Percentiles rank a stretch among this genome's conserved stretches.
Evolutionary conservation across 2,888 invertebrate genomes (phyloP).

Genomic region (Drosophila monieri): DNA sequence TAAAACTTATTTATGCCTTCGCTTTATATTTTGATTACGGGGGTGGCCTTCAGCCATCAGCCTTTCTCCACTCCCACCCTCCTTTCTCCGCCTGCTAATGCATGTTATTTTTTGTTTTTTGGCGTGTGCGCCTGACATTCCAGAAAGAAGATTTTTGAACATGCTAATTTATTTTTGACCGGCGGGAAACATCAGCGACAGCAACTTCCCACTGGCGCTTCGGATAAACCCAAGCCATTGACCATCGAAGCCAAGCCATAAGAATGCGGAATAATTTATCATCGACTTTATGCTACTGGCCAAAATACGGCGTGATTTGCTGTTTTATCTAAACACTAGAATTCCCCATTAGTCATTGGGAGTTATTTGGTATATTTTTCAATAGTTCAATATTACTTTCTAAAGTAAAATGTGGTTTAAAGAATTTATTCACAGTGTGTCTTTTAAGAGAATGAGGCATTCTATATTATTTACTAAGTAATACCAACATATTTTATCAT

Average conservation of each 20-base stretch:
- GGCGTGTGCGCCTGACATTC: conserved; percentile 36
- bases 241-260: conserved; percentile 8
- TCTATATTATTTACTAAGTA: too few species aligned
- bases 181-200: conserved; percentile 40
- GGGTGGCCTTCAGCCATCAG: conserved; percentile 28
- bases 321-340: background rate
- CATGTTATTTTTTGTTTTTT: background rate
- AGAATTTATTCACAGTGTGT: too few species aligned
- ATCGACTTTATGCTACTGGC: conserved; percentile 2
- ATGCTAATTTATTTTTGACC: conserved; percentile 37
- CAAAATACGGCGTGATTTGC: background rate
- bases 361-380: background rate
- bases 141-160: conserved; percentile 17
- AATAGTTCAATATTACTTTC: background rate
- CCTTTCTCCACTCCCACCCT: background rate
- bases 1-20: conserved; percentile 57
- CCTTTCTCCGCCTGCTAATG: background rate
- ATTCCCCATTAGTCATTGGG: conserved; percentile 8
- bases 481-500: too few species aligned
- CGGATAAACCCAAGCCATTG: conserved; percentile 27
- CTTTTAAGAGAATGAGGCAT: too few species aligned
- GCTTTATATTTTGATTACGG: conserved; percentile 14
- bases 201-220: conserved; percentile 22
- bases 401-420: background rate
- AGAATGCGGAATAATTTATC: conserved; percentile 16